A percentile compares a stretch with the other conserved stretches of the same genome.
Evolutionary conservation across 1,140 invertebrate species (phyloP).

Genomic region (Leptopilina boulardi): DNA sequence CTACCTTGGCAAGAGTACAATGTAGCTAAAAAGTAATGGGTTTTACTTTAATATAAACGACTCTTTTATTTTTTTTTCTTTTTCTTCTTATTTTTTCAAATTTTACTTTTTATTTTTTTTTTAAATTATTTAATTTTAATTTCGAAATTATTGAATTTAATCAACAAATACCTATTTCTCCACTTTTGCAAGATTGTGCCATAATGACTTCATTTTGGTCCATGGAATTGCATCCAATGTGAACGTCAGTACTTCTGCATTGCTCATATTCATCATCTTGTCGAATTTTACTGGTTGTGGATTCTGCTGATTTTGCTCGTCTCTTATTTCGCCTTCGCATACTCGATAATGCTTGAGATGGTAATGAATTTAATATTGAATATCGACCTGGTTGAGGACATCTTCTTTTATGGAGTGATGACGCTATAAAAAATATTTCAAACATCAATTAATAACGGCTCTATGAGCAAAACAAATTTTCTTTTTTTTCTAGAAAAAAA

Average conservation of each 20-base stretch:
- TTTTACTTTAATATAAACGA: no score
- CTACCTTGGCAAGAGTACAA: constrained; percentile 79
- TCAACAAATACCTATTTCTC: constrained; percentile 61
- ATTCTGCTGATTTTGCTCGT: constrained; percentile 47
- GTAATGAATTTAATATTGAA: constrained; percentile 52
- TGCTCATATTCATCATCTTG: constrained; percentile 57
- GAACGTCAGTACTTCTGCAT: constrained; percentile 66
- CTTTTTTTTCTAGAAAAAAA: neutral
- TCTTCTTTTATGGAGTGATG: constrained; percentile 70
- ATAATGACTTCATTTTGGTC: constrained; percentile 72
- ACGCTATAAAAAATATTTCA: constrained; percentile 61
- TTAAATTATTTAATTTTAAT: no score
- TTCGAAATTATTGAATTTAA: no score
- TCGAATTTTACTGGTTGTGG: constrained; percentile 43
- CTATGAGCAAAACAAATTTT: constrained; percentile 24
- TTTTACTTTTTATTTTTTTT: no score
- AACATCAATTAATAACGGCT: constrained; percentile 11
- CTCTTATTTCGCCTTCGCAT: constrained; percentile 60
- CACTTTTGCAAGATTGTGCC: constrained; percentile 66
- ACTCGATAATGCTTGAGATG: constrained; percentile 53
- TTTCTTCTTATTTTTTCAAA: no score
- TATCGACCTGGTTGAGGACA: constrained; percentile 76
- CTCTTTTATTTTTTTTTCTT: neutral
- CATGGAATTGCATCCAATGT: constrained; percentile 69
- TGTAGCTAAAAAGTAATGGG: constrained; percentile 55